Evolutionary conservation across 2,888 invertebrate genomes (phyloP).

Genomic region (Dryocosmus kuriphilus): DNA sequence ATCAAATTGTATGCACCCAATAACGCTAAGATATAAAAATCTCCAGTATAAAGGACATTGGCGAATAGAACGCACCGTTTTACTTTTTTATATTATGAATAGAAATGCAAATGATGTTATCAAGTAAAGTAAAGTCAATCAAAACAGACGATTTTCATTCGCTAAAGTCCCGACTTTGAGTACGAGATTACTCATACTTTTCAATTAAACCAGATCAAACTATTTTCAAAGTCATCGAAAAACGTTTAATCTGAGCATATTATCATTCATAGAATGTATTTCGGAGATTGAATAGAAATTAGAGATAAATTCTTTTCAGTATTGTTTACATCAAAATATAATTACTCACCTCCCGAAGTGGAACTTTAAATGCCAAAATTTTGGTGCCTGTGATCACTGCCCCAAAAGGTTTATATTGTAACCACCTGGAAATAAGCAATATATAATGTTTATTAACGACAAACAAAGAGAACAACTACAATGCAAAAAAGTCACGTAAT

Average conservation of each 20-base stretch:
- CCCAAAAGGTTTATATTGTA: constrained; percentile 82
- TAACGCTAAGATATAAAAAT: constrained; percentile 19
- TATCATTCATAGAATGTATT: neutral
- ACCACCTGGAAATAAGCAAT: constrained; percentile 80
- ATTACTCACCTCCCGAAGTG: constrained; percentile 80
- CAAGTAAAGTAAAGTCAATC: too few relatives aligned
- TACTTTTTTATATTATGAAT: neutral
- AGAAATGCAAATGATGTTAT: neutral
- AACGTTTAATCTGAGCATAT: too few relatives aligned
- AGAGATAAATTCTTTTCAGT: neutral
- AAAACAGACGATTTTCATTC: too few relatives aligned
- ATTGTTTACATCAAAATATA: neutral
- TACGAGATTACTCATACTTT: too few relatives aligned
- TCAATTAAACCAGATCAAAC: too few relatives aligned
- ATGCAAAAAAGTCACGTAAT: too few relatives aligned
- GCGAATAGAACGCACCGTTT: neutral
- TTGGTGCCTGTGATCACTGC: constrained; percentile 83
- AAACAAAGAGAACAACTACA: too few relatives aligned
- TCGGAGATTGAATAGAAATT: neutral
- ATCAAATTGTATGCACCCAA: constrained; percentile 18
- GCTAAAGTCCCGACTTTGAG: too few relatives aligned
- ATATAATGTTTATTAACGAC: neutral
- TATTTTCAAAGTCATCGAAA: too few relatives aligned
- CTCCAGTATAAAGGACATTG: neutral
- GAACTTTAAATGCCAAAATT: constrained; percentile 88